Evolutionary conservation across 1,140 invertebrate genomes (phyloP).

Genomic region (Zelostemma sp.): DNA sequence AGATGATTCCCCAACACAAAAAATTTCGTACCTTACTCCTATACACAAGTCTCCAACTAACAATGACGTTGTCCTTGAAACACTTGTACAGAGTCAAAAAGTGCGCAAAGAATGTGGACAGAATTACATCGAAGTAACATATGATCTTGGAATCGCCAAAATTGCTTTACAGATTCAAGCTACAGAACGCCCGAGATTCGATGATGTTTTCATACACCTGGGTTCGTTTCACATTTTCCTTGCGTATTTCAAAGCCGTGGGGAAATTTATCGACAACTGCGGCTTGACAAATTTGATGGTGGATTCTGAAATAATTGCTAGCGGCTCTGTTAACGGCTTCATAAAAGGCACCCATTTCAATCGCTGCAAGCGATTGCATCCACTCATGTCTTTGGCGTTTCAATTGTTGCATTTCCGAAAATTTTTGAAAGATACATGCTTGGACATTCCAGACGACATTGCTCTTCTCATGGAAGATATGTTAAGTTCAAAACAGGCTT

Average conservation of each 20-base stretch:
- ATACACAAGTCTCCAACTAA: constrained; percentile 59
- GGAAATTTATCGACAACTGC: constrained; percentile 65
- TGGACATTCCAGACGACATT: constrained; percentile 1
- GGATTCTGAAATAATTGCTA: constrained; percentile 53
- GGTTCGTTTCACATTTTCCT: constrained; percentile 69
- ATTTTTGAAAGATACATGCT: constrained; percentile 36
- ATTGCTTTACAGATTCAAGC: constrained; percentile 59
- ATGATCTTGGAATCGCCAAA: constrained; percentile 63
- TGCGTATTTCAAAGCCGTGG: constrained; percentile 59
- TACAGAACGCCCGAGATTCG: constrained; percentile 50
- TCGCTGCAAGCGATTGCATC: constrained; percentile 46
- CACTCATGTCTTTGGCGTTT: constrained; percentile 45
- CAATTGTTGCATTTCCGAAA: constrained; percentile 62
- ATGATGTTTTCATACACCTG: constrained; percentile 68
- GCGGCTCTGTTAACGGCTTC: constrained; percentile 54
- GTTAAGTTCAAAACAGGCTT: constrained; percentile 1
- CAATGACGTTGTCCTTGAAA: constrained; percentile 43
- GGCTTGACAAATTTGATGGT: constrained; percentile 62
- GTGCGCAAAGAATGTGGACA: constrained; percentile 19
- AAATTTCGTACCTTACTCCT: constrained; percentile 43
- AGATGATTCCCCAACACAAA: constrained; percentile 33
- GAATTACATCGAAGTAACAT: constrained; percentile 57
- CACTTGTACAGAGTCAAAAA: constrained; percentile 11
- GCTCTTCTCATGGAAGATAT: not conserved
- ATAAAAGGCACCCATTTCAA: constrained; percentile 56